A percentile compares a stretch with the other conserved stretches of the same genome.
phyloP scores from a whole-genome alignment of 2,888 invertebrate genomes.

The Gasteruption jaculator region DNA sequence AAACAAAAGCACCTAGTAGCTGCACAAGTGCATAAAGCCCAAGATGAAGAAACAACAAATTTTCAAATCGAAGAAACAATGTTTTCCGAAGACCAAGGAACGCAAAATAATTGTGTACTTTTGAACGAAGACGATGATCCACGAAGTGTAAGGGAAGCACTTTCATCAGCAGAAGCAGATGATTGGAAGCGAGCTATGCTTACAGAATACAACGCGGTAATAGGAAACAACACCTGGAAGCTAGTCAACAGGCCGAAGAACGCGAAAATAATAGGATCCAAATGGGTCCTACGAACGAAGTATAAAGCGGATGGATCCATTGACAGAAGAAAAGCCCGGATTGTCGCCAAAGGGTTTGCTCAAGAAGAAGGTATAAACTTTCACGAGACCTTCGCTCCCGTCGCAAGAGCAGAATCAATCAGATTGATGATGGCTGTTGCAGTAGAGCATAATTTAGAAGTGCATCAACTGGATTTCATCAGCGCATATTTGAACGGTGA shows the following conservation, averaged over 20 bases:
- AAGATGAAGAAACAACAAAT: background rate
- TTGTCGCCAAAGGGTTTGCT: conserved; percentile 21
- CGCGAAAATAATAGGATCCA: conserved; percentile 14
- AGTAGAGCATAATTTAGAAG: conserved; percentile 15
- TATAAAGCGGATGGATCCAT: conserved; percentile 15
- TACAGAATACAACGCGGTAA: conserved; percentile 11
- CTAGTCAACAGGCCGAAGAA: conserved; percentile 15
- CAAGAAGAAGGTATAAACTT: conserved; percentile 23
- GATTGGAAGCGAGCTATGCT: conserved; percentile 15
- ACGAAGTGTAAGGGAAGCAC: conserved; percentile 6
- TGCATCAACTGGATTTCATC: conserved; percentile 25
- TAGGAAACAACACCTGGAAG: conserved; percentile 17
- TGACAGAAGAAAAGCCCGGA: conserved; percentile 19
- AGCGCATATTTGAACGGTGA: conserved; percentile 27
- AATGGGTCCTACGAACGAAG: conserved; percentile 19
- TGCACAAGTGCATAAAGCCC: background rate
- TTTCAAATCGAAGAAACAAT: conserved; percentile 5
- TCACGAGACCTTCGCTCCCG: conserved; percentile 22
- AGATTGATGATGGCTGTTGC: conserved; percentile 18
- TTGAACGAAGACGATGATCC: conserved; percentile 2
- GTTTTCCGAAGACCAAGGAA: conserved; percentile 14
- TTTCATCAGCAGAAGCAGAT: conserved; percentile 3
- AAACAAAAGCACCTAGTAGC: conserved; percentile 14
- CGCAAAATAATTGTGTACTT: background rate
- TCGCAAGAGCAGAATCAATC: conserved; percentile 15